Conservation (phyloP, 2,888 invertebrate genomes). For the Drosophila affinis region DNA sequence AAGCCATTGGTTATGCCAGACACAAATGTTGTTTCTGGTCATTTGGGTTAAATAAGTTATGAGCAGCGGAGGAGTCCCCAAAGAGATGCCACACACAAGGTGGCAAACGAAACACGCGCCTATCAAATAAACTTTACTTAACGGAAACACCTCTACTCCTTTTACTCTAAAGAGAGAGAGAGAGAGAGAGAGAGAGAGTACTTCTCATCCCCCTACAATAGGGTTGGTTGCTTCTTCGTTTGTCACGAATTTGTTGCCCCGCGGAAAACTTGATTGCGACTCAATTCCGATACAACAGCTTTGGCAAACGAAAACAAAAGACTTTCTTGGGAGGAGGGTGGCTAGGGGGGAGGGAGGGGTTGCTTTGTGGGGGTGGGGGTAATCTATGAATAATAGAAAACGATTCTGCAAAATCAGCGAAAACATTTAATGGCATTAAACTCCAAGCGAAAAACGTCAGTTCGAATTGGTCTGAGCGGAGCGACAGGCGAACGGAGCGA, state of each 20-base stretch:
- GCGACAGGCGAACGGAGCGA: slow-evolving; percentile 32
- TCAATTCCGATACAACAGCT: background rate
- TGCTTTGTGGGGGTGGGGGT: background rate
- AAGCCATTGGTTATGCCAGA: slow-evolving; percentile 40
- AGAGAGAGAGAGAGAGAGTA: background rate
- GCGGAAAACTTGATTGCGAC: background rate
- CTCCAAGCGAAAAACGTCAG: slow-evolving; percentile 26
- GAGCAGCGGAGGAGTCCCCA: slow-evolving; percentile 38
- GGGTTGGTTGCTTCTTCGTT: background rate
- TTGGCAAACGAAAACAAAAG: slow-evolving; percentile 9
- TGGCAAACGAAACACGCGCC: slow-evolving; percentile 61
- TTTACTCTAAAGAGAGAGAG: background rate
- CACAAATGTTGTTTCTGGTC: slow-evolving; percentile 45
- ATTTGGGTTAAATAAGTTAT: slow-evolving; percentile 60
- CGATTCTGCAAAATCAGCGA: slow-evolving; percentile 35
- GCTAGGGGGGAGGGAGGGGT: background rate
- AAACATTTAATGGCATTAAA: slow-evolving; percentile 35
- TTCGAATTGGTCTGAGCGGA: slow-evolving; percentile 16
- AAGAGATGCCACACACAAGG: background rate
- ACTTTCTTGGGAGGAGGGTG: background rate
- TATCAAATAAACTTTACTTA: slow-evolving; percentile 72
- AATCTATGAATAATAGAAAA: slow-evolving; percentile 43
- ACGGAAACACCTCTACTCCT: slow-evolving; percentile 10
- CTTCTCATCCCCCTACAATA: background rate
- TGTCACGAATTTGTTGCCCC: slow-evolving; percentile 23